These are phyloP conservation scores for Pogonophryne albipinna DNA, from an alignment of 2,797 vertebrate species.

Conservation along the genomic window DNA sequence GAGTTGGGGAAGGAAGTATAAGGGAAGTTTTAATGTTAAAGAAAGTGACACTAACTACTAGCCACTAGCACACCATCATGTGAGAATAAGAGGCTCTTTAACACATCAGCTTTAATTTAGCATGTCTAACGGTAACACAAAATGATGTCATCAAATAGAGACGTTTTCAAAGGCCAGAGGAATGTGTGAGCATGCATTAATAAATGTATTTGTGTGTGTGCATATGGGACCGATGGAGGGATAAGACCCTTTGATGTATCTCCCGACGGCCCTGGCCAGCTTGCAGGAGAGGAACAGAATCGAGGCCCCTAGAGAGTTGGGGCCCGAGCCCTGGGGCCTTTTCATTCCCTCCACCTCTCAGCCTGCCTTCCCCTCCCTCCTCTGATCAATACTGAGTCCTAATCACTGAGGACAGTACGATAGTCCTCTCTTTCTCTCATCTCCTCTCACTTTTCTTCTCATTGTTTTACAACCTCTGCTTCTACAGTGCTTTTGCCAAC, in stretches of 20 bases:
- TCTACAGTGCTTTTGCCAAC: constrained; percentile 29
- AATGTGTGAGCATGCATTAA: constrained; percentile 59
- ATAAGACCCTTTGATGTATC: constrained; percentile 81
- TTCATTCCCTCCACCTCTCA: constrained; percentile 64
- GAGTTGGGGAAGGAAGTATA: neutral
- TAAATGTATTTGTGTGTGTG: constrained; percentile 63
- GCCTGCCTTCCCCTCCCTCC: constrained; percentile 61
- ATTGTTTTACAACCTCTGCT: constrained; percentile 53
- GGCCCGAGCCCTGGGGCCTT: constrained; percentile 67
- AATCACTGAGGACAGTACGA: constrained; percentile 81
- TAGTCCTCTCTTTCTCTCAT: constrained; percentile 68
- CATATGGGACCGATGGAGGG: constrained; percentile 57
- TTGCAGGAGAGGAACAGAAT: constrained; percentile 77
- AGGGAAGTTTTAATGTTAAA: neutral
- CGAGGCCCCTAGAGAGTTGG: constrained; percentile 76
- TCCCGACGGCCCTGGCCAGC: constrained; percentile 70
- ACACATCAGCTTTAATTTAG: constrained; percentile 71
- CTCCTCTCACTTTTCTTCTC: constrained; percentile 55
- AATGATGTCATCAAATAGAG: constrained; percentile 83
- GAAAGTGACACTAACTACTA: constrained; percentile 6
- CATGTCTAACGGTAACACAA: constrained; percentile 59
- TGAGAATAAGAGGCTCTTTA: constrained; percentile 19
- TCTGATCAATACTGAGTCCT: constrained; percentile 84
- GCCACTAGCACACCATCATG: constrained; percentile 9
- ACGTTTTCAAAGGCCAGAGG: constrained; percentile 78